phyloP scores from a whole-genome alignment of 2,113 vertebrate genomes.

The Uria lomvia region DNA sequence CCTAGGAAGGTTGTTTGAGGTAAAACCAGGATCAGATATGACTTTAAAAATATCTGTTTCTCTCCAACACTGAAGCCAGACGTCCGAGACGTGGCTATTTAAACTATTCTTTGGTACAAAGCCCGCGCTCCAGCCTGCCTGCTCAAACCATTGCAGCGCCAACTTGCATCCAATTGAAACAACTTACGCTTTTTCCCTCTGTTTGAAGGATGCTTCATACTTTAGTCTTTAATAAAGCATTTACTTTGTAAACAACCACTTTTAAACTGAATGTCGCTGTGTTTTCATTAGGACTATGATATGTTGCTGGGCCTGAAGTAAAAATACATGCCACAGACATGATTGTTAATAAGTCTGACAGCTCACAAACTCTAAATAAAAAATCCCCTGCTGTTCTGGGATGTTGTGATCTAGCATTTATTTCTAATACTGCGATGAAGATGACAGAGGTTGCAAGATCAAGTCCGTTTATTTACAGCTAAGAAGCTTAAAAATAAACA shows the following conservation, averaged over 20 bases:
- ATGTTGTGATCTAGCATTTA: neutral
- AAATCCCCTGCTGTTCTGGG: neutral
- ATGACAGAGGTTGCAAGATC: neutral
- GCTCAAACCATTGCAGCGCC: neutral
- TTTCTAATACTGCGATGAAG: neutral
- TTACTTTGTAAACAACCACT: neutral
- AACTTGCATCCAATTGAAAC: neutral
- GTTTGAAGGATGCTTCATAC: neutral
- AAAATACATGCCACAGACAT: rapidly evolving
- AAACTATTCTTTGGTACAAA: neutral
- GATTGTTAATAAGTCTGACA: constrained; percentile 16
- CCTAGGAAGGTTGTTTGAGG: neutral
- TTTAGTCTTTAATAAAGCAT: neutral
- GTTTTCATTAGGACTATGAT: neutral
- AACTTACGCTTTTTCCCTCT: neutral
- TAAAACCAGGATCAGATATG: neutral
- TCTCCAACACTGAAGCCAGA: neutral
- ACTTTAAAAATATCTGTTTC: neutral
- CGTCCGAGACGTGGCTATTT: neutral
- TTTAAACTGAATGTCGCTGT: neutral
- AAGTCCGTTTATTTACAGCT: neutral
- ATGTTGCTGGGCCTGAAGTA: neutral
- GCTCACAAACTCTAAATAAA: neutral
- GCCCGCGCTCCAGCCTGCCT: neutral
- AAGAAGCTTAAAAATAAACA: neutral